Evolutionary conservation across 2,888 invertebrate genomes (phyloP).

Genomic region (Nematopogon swammerdamellus): DNA sequence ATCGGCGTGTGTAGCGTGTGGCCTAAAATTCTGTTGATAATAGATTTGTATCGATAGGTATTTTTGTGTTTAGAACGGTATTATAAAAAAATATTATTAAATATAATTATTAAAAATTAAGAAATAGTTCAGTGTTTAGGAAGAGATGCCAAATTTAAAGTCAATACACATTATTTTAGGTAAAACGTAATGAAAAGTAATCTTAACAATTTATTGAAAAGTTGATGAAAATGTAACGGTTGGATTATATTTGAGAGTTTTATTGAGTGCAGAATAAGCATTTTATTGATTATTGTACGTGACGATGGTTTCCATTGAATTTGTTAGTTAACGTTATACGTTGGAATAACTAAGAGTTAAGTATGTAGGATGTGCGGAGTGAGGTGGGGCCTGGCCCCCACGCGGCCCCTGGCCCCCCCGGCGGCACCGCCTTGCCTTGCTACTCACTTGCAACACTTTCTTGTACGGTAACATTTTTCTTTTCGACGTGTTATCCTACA

Average conservation of each 20-base stretch:
- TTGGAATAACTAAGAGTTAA: conserved; percentile 22
- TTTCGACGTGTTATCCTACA: background rate
- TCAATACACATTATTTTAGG: conserved; percentile 64
- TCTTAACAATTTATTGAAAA: conserved; percentile 52
- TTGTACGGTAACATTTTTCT: background rate
- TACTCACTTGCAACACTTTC: background rate
- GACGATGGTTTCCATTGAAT: conserved; percentile 45
- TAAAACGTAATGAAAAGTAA: conserved; percentile 53
- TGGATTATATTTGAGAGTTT: conserved; percentile 58
- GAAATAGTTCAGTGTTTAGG: conserved; percentile 54
- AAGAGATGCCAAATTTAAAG: conserved; percentile 65
- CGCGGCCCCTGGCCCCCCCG: too few species aligned
- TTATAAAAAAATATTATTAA: conserved; percentile 52
- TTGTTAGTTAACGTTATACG: conserved; percentile 56
- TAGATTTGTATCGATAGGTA: conserved; percentile 48
- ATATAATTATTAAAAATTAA: conserved; percentile 36
- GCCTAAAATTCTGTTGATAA: conserved; percentile 48
- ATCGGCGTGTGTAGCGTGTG: conserved; percentile 42
- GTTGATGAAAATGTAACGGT: conserved; percentile 54
- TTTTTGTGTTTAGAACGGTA: conserved; percentile 57
- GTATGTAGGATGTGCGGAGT: background rate
- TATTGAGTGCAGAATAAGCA: conserved; percentile 53
- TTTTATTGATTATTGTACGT: conserved; percentile 51
- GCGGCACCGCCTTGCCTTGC: background rate
- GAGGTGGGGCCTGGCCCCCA: background rate